These are phyloP conservation scores for Vanessa atalanta DNA, from an alignment of 1,140 invertebrate genomes.

Conservation along the genomic window DNA sequence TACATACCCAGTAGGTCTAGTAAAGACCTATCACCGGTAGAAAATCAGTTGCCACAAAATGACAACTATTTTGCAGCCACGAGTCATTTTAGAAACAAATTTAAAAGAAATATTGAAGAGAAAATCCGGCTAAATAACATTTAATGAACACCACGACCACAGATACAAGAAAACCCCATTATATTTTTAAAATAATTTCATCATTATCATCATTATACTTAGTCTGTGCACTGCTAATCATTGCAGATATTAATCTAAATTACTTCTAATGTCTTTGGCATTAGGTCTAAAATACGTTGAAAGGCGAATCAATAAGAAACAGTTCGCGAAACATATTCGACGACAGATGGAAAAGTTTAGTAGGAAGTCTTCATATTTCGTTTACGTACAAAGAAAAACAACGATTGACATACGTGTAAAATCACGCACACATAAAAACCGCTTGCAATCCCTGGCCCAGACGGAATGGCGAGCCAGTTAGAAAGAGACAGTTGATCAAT, in stretches of 20 bases:
- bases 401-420: slow-evolving; percentile 20
- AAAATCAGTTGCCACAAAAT: not conserved
- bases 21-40: not conserved
- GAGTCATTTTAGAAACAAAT: not conserved
- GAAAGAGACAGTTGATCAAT: slow-evolving; percentile 45
- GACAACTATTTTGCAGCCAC: no score
- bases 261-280: not conserved
- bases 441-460: slow-evolving; percentile 63
- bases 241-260: not conserved
- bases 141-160: not conserved
- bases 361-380: slow-evolving; percentile 33
- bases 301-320: slow-evolving; percentile 3
- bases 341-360: slow-evolving; percentile 22
- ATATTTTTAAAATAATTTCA: not conserved
- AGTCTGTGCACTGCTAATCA: not conserved
- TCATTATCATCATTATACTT: slow-evolving; percentile 11
- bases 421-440: slow-evolving; percentile 39
- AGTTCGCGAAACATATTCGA: not conserved
- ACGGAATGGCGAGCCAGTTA: slow-evolving; percentile 59
- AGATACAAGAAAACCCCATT: slow-evolving; percentile 4
- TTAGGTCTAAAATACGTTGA: slow-evolving; percentile 9
- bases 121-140: not conserved
- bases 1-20: no score
- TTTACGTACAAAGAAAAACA: not conserved
- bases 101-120: not conserved